A percentile compares a stretch with the other conserved stretches of the same genome.
Evolutionary conservation across 2,797 vertebrate species (phyloP).

Genomic region (Percopsis omiscomaycus): DNA sequence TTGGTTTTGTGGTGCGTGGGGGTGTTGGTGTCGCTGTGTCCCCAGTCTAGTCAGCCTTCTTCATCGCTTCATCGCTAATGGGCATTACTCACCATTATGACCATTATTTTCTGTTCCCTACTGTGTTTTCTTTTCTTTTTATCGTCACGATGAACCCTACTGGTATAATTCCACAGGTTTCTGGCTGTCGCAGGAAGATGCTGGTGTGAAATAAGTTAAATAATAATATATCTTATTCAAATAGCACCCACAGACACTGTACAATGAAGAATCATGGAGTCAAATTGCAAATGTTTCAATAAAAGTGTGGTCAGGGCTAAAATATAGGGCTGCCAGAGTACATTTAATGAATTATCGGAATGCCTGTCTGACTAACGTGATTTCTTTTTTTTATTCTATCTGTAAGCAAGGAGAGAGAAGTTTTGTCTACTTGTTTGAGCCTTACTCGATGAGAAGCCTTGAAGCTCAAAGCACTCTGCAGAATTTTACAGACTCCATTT

Average conservation of each 20-base stretch:
- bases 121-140: conserved; percentile 9
- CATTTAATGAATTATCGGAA: too few species aligned
- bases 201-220: conserved; percentile 40
- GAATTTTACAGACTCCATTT: conserved; percentile 60
- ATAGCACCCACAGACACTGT: too few species aligned
- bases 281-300: too few species aligned
- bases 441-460: conserved; percentile 27
- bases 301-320: too few species aligned
- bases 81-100: background rate
- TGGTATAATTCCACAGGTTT: conserved; percentile 21
- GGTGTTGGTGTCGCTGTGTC: conserved; percentile 6
- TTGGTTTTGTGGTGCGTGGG: too few species aligned
- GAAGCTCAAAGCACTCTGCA: conserved; percentile 56
- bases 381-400: too few species aligned
- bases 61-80: conserved; percentile 12
- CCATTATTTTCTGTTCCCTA: conserved; percentile 13
- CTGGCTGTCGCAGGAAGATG: conserved; percentile 48
- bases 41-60: background rate
- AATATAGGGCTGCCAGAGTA: too few species aligned
- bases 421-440: conserved; percentile 40
- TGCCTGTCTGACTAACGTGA: too few species aligned
- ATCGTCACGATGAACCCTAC: conserved; percentile 33
- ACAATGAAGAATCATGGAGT: too few species aligned
- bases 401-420: conserved; percentile 14
- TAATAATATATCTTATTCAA: too few species aligned